Percentiles rank a stretch among this genome's conserved stretches.
Conservation (phyloP, 2,797 vertebrate genomes). For the Argyrosomus regius region DNA sequence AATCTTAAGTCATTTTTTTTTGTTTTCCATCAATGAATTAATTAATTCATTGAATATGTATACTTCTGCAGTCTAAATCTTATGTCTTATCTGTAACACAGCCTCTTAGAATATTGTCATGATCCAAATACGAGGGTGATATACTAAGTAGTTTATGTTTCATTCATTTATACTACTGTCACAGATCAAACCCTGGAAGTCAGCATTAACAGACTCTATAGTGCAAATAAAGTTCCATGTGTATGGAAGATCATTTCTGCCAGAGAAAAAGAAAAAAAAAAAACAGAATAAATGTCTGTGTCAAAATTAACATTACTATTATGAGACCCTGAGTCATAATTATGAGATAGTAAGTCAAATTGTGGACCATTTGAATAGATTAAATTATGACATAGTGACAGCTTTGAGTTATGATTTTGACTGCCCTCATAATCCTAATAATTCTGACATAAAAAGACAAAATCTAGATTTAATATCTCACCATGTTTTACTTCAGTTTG, state of each 20-base stretch:
- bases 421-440: not conserved
- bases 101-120: not conserved
- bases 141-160: no score
- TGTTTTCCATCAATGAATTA: not conserved
- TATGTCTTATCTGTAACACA: no score
- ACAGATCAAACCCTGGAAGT: not conserved
- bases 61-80: not conserved
- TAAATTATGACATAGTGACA: not conserved
- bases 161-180: not conserved
- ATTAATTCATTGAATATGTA: not conserved
- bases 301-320: not conserved
- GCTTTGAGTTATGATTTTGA: not conserved
- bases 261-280: not conserved
- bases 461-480: no score
- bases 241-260: not conserved
- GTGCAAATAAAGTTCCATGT: not conserved
- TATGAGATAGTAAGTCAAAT: not conserved
- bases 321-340: not conserved
- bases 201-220: not conserved
- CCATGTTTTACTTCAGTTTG: no score
- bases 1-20: not conserved
- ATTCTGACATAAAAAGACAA: no score
- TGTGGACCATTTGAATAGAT: not conserved
- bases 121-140: not conserved
- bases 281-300: not conserved